Evolutionary conservation across 2,797 vertebrate genomes (phyloP).

Genomic region (Cirrhinus mrigala): DNA sequence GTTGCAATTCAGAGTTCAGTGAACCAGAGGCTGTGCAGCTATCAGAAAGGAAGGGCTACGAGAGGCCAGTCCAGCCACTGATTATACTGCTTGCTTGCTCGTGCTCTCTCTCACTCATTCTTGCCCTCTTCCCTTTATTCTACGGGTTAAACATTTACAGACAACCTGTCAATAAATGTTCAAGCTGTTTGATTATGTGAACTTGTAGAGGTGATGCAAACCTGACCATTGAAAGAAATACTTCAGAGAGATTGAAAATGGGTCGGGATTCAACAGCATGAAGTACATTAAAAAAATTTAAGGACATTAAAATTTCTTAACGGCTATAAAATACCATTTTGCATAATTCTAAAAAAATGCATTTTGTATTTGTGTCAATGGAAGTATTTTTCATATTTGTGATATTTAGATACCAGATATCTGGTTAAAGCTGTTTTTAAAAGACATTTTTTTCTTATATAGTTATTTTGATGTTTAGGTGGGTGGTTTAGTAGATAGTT

Average conservation of each 20-base stretch:
- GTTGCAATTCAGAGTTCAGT: constrained; percentile 60
- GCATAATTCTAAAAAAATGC: too few relatives aligned
- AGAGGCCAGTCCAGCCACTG: constrained; percentile 39
- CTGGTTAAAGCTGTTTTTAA: background rate
- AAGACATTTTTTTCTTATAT: background rate
- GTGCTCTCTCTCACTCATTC: constrained; percentile 29
- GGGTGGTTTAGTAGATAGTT: background rate
- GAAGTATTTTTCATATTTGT: background rate
- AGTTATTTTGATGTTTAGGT: background rate
- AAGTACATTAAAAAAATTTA: background rate
- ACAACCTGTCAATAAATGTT: constrained; percentile 63
- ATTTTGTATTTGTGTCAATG: too few relatives aligned
- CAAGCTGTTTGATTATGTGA: constrained; percentile 57
- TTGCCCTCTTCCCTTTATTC: constrained; percentile 53
- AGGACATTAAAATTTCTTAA: background rate
- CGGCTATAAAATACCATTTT: background rate
- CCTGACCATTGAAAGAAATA: constrained; percentile 27
- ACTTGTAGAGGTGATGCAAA: constrained; percentile 62
- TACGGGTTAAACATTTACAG: constrained; percentile 62
- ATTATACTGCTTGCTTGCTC: constrained; percentile 40
- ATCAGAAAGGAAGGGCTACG: constrained; percentile 54
- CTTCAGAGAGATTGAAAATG: constrained; percentile 14
- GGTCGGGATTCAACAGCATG: background rate
- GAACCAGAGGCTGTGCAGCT: constrained; percentile 56
- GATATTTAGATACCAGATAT: background rate